Evolutionary conservation across 30 jellyfish, hydroid and myxozoan species (phyloP).

Genomic region (Hydra vulgaris): DNA sequence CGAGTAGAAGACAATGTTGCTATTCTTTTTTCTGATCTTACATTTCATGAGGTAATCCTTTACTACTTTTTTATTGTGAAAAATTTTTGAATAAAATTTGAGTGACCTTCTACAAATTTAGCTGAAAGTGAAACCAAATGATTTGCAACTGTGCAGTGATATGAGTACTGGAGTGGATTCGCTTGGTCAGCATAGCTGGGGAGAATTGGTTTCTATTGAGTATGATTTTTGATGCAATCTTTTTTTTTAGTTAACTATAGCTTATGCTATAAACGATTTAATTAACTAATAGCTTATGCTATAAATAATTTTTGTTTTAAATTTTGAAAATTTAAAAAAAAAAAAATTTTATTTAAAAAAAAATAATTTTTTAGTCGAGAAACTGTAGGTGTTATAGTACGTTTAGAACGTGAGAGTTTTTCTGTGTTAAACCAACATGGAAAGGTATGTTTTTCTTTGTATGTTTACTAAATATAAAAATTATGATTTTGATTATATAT

Average conservation of each 20-base stretch:
- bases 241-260: too few relatives aligned
- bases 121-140: constrained; percentile 71
- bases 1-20: constrained; percentile 70
- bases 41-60: constrained; percentile 66
- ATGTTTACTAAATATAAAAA: too few relatives aligned
- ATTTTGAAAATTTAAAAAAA: too few relatives aligned
- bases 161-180: constrained; percentile 96
- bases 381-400: constrained; percentile 98
- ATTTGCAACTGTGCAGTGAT: constrained; percentile 80
- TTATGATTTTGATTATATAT: too few relatives aligned
- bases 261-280: background rate
- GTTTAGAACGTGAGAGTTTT: constrained; percentile 74
- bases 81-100: too few relatives aligned
- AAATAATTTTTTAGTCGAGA: constrained; percentile 86
- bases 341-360: too few relatives aligned
- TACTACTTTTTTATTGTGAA: background rate
- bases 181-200: constrained; percentile 96
- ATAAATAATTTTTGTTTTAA: background rate
- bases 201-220: constrained; percentile 89
- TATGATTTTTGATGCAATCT: too few relatives aligned
- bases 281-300: background rate
- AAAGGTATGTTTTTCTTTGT: constrained; percentile 44
- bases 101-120: background rate
- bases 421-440: constrained; percentile 92
- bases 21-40: constrained; percentile 69